Base-by-base conservation (phyloP, 2,797 vertebrate species). In the Tarsius wallacei region DNA sequence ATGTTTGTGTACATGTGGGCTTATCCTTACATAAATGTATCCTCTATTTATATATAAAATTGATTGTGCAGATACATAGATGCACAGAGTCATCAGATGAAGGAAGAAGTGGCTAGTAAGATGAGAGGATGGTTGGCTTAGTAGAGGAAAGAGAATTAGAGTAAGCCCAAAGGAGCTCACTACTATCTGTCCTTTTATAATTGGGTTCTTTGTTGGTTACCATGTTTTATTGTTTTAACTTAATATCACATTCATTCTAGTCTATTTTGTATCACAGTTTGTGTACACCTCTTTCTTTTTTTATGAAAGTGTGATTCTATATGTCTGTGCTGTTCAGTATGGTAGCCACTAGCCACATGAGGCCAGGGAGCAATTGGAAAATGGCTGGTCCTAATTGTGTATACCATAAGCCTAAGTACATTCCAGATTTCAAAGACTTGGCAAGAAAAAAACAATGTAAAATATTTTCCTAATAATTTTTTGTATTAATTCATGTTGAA, bases 401-500 rank as follows among this genome's bases (percentile, higher is more conserved):
- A 13, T 26, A 11, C 63, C 66, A 2, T 5, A 17, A 81, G 26
- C n/a, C 68, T 90, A 49, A 73, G 22, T 31, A 36, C 2, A 68
- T 26, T 55, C 22, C 17, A 74, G 59, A 83, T 55, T 84, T 86
- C 57, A 31, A 89, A 77, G 77, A 83, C 21, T 15, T 90, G 7
- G 42, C 83, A 47, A 66, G 78, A 70, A 78, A 84, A 80, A 57
- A 63, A n/a, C 36, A 4, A 42, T 55, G 1, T 24, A 28, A 73
- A 86, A 57, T 47, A 84, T 55, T 28, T 80, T 8, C n/a, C 90
- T 49, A 64, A 73, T 93, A 16, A 26, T 81, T 66, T 87, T 91
- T 74, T 17, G 74, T 66, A 33, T n/a, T 78, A 17, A 77, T n/a
- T 66, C 1, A 24, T 74, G n/a, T 68, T 36, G 22, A 87, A 36